A percentile compares a stretch with the other conserved stretches of the same genome.
Conservation (phyloP, 2,888 invertebrate species). For the Acleris sparsana region DNA sequence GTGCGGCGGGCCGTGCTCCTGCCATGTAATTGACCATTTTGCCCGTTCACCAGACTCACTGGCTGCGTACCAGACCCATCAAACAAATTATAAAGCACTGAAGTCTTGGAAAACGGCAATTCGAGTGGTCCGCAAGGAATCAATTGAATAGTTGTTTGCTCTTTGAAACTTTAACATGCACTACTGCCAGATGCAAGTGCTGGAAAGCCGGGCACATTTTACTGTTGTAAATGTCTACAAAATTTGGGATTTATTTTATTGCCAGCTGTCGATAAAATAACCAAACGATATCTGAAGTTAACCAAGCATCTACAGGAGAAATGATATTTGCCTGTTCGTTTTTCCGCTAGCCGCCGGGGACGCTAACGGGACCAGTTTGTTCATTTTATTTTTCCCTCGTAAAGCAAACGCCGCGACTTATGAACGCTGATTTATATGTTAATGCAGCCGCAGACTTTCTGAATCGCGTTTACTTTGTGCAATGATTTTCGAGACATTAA, state of each 20-base stretch:
- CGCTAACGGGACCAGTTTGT: slow-evolving; percentile 57
- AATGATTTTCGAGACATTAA: slow-evolving; percentile 39
- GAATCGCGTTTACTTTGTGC: slow-evolving; percentile 44
- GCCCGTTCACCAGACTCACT: slow-evolving; percentile 42
- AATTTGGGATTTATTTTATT: neutral
- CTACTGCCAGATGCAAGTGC: slow-evolving; percentile 6
- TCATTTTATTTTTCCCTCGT: slow-evolving; percentile 63
- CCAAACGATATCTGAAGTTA: slow-evolving; percentile 13
- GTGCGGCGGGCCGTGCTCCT: slow-evolving; percentile 45
- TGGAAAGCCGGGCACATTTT: neutral
- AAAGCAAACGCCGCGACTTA: slow-evolving; percentile 65
- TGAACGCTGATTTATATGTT: slow-evolving; percentile 65
- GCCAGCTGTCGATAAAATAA: slow-evolving; percentile 12
- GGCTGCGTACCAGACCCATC: slow-evolving; percentile 33
- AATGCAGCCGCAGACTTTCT: slow-evolving; percentile 46
- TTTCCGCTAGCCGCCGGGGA: slow-evolving; percentile 61
- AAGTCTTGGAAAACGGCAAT: slow-evolving; percentile 35
- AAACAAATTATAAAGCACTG: slow-evolving; percentile 37
- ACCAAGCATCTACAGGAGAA: slow-evolving; percentile 49
- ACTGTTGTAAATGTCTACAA: neutral
- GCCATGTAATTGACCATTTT: slow-evolving; percentile 57
- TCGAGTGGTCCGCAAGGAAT: slow-evolving; percentile 23
- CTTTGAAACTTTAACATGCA: slow-evolving; percentile 16
- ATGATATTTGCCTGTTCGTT: slow-evolving; percentile 69
- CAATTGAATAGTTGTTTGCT: slow-evolving; percentile 27